These are phyloP conservation scores for Cairina moschata DNA, from an alignment of 2,113 vertebrate species.

Conservation along the genomic window DNA sequence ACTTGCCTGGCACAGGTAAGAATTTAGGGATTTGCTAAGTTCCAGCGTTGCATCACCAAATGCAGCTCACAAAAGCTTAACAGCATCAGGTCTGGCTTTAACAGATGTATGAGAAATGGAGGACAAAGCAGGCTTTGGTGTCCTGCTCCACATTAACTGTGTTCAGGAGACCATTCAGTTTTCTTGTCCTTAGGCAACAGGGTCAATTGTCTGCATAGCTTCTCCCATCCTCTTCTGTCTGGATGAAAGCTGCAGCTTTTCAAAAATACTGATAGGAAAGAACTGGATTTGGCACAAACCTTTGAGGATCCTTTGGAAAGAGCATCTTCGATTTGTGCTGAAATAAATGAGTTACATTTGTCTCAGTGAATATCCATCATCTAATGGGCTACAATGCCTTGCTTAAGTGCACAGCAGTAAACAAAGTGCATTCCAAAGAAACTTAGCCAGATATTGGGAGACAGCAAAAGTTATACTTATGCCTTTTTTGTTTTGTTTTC, in stretches of 20 bases:
- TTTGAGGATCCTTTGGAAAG: not conserved
- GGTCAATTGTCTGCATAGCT: not conserved
- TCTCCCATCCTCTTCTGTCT: not conserved
- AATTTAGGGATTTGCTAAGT: not conserved
- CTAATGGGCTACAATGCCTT: not conserved
- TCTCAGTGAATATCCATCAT: not conserved
- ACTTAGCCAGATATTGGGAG: not conserved
- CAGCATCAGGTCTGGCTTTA: not conserved
- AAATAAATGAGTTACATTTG: not conserved
- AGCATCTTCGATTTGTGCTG: not conserved
- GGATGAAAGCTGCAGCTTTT: not conserved
- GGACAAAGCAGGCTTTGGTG: not conserved
- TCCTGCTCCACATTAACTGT: not conserved
- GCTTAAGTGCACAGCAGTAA: not conserved
- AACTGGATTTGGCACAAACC: not conserved
- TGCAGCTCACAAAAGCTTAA: not conserved
- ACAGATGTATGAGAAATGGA: not conserved
- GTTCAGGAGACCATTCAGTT: not conserved
- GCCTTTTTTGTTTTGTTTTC: not conserved
- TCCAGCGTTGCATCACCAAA: not conserved
- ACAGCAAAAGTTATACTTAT: not conserved
- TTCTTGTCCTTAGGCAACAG: not conserved
- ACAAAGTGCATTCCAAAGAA: not conserved
- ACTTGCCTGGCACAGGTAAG: fast-evolving
- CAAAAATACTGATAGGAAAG: not conserved